These are phyloP conservation scores for Coranthus polyacanthus DNA, from an alignment of 2,797 vertebrate species.

Conservation along the genomic window DNA sequence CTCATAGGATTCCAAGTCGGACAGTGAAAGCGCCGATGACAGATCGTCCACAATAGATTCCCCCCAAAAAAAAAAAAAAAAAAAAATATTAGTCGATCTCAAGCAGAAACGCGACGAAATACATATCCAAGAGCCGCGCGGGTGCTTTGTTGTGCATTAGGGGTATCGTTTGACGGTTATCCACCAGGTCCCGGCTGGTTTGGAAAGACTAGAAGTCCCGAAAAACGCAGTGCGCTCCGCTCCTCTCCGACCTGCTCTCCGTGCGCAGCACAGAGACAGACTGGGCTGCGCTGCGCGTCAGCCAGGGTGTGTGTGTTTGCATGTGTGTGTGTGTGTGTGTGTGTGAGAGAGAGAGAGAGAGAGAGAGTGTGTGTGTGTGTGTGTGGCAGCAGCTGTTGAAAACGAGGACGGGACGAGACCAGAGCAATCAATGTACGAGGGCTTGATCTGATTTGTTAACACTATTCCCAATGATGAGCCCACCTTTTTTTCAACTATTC, in stretches of 20 bases:
- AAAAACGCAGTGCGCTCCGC: conserved; percentile 79
- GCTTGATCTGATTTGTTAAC: conserved; percentile 80
- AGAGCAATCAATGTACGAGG: conserved; percentile 87
- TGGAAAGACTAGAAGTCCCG: conserved; percentile 66
- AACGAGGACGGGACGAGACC: conserved; percentile 83
- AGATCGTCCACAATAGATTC: conserved; percentile 86
- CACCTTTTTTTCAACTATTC: conserved; percentile 7
- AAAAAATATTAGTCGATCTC: conserved; percentile 70
- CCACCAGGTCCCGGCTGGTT: conserved; percentile 75
- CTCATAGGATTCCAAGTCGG: conserved; percentile 77
- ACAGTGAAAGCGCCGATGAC: conserved; percentile 78
- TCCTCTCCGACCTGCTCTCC: conserved; percentile 82
- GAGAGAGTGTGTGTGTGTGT: conserved; percentile 42
- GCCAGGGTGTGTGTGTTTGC: conserved; percentile 65
- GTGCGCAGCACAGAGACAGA: conserved; percentile 80
- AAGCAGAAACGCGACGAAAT: conserved; percentile 61
- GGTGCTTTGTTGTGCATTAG: conserved; percentile 17
- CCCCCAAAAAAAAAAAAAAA: too few relatives aligned
- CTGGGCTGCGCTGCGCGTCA: conserved; percentile 74
- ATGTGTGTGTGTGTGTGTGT: conserved; percentile 8
- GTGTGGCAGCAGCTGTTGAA: conserved; percentile 79
- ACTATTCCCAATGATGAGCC: conserved; percentile 59
- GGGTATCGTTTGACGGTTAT: conserved; percentile 64
- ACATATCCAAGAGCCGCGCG: conserved; percentile 74
- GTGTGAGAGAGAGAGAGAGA: conserved; percentile 6